These are phyloP conservation scores for Dione juno DNA, from an alignment of 2,888 invertebrate species.

Conservation along the genomic window DNA sequence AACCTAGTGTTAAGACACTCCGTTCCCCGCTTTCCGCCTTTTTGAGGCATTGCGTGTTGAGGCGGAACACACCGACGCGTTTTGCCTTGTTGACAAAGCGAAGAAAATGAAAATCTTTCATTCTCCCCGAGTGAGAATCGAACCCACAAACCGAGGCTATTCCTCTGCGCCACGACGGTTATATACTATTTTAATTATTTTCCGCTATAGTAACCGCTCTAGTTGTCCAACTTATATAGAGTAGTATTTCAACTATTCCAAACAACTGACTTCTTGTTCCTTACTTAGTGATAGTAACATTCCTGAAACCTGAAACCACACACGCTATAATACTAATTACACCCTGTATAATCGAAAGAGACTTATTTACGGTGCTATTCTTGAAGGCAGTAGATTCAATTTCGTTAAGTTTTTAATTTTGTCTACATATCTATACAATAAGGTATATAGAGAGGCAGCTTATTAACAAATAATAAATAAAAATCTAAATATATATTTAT, in stretches of 20 bases:
- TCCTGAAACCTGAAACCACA: conserved; percentile 7
- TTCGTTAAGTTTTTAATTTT: no score
- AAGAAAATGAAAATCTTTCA: no score
- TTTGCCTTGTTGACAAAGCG: no score
- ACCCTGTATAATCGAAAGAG: no score
- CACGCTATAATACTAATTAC: conserved; percentile 8
- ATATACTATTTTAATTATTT: neutral
- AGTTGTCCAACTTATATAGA: neutral
- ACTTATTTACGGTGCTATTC: neutral
- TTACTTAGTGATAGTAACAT: neutral
- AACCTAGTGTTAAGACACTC: neutral
- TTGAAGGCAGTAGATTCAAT: neutral
- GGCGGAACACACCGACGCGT: neutral
- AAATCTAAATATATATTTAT: no score
- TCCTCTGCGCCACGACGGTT: no score
- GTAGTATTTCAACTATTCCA: conserved; percentile 5
- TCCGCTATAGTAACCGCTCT: neutral
- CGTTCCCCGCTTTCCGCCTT: neutral
- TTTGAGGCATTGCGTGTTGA: neutral
- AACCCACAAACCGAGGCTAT: no score
- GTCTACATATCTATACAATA: no score
- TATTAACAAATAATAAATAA: no score
- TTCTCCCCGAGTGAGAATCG: no score
- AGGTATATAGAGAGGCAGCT: no score
- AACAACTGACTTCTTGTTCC: neutral